Evolutionary conservation across 2,797 vertebrate genomes (phyloP), one percentile per base, ranked within the genome.

Genomic region (Phataginus tricuspis): DNA sequence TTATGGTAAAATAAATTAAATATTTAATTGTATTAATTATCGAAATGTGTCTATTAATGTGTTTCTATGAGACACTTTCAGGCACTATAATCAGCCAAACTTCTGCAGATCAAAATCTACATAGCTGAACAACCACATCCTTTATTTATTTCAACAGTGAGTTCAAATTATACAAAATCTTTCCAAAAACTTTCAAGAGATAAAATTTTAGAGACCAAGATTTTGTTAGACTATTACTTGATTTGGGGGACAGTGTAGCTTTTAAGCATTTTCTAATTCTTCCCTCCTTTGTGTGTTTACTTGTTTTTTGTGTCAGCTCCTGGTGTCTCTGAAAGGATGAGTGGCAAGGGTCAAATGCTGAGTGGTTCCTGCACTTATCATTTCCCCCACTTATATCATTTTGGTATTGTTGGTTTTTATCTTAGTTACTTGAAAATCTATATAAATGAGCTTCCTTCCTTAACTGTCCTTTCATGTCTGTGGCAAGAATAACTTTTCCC

Each of bases 391-490:
- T 95, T 94, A 74, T 4, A 86, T 86, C n/a, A 95, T 91, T 96
- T 96, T 69, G 61, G 42, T 92, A 84, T 97, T 97, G 53, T 96
- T 91, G 71, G 27, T 75, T 97, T 96, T 96, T 86, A 82, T 89
- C 61, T 66, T 55, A 94, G 90, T 96, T 88, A 86, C 75, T 95
- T 82, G 90, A 96, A 96, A 95, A 96, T 97, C 88, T 96, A 37
- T 95, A 96, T 93, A 92, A 95, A 95, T 96, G 90, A 95, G 78
- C 90, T 94, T 96, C 39, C 27, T 21, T 96, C 69, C 91, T 84
- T 87, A 82, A 79, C 88, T 95, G 64, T 90, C 64, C 83, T 96
- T 97, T 90, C 78, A 74, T 69, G 91, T 93, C 51, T 95, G 57
- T 63, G 31, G 75, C 74, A 96, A 87, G 77, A 96, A 95, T 85